Evolutionary conservation across 2,113 vertebrate genomes (phyloP), one percentile per base, ranked within the genome.

Genomic region (Petrocephalus zakoni): DNA sequence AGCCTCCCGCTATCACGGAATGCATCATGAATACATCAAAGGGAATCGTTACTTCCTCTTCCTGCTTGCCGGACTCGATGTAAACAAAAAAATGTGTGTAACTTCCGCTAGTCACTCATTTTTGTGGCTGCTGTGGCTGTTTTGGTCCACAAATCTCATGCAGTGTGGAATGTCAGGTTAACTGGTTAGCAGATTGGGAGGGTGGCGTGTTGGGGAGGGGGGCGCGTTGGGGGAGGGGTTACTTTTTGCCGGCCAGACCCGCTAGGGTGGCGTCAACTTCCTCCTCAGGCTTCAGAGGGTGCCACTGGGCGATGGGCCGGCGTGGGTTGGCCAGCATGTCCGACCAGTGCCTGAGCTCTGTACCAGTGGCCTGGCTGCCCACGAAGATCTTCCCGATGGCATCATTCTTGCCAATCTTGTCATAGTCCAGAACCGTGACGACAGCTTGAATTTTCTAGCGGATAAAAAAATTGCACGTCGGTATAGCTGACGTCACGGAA

Each of bases 311-410:
- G 0, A 99, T 98, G 92, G 98, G 98, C 92, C 98, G 95, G 19
- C 98, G 96, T 1, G 98, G 98, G 93, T 99, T 99, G 89, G 98
- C 97, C 95, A 98, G 94, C 98, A 99, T 99, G 95, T 99, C 98
- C 0, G 97, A 98, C 98, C 98, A 99, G 95, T 99, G 98, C 94
- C 98, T 96, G 86, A 99, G 97, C 95, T 97, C 98, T 0, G 97
- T 97, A 92, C 98, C 98, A 0, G 96, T 95, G 88, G 97, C 90
- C n/a, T 97, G 99, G 94, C 94, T 97, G 91, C 98, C 98, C 1
- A 99, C 97, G 89, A 96, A 98, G 93, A 99, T 97, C 95, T 99
- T 99, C 61, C 98, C 98, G 0, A 99, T 99, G 94, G 98, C 98
- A 47, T 99, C 98, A 0, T 99, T 99, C 95, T 99, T 99, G 89